These are phyloP conservation scores for Melinaea menophilus DNA, from an alignment of 2,888 invertebrate genomes.

Conservation along the genomic window DNA sequence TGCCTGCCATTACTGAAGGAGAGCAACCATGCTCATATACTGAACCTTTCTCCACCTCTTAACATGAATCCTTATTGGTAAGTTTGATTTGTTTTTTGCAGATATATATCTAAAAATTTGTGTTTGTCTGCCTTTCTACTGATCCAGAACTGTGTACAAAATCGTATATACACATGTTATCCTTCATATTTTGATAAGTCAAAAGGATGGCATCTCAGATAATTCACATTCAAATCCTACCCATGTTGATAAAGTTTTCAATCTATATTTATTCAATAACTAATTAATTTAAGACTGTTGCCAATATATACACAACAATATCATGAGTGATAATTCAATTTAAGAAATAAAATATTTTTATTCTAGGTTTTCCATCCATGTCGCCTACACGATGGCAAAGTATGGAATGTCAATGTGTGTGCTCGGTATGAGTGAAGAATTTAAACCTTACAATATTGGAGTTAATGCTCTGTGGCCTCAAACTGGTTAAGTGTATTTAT, in stretches of 20 bases:
- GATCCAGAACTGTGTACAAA: no score
- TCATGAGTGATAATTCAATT: not conserved
- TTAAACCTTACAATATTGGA: slow-evolving; percentile 87
- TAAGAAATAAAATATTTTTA: not conserved
- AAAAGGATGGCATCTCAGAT: no score
- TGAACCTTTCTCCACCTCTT: slow-evolving; percentile 96
- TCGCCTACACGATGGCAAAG: slow-evolving; percentile 99
- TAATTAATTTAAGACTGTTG: no score
- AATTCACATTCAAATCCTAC: no score
- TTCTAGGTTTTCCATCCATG: slow-evolving; percentile 86
- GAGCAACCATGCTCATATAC: slow-evolving; percentile 93
- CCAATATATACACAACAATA: no score
- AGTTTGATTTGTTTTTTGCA: slow-evolving; percentile 27
- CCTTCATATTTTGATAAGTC: no score
- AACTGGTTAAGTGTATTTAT: slow-evolving; percentile 79
- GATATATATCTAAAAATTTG: not conserved
- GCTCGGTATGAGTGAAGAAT: slow-evolving; percentile 97
- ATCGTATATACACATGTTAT: no score
- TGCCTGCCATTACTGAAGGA: slow-evolving; percentile 93
- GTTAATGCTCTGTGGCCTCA: slow-evolving; percentile 98
- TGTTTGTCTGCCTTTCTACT: no score
- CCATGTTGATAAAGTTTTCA: no score
- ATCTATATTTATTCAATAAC: no score
- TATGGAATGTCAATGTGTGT: slow-evolving; percentile 99
- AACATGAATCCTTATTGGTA: slow-evolving; percentile 92